Evolutionary conservation across 2,888 invertebrate species (phyloP).

Genomic region (Pogonocherus hispidulus): DNA sequence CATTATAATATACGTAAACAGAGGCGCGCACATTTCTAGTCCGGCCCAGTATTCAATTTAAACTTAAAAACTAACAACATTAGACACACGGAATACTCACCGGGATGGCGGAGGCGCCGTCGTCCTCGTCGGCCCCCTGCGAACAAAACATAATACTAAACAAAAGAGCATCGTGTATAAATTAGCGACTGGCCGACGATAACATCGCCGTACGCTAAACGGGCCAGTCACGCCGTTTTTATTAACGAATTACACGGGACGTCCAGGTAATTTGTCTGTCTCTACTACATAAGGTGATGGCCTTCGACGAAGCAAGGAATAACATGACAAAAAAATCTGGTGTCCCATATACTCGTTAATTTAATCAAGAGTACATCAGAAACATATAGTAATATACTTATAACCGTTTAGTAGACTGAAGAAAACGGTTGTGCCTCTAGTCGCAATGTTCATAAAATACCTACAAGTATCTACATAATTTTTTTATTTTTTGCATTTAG

Average conservation of each 20-base stretch:
- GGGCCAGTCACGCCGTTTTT: constrained; percentile 67
- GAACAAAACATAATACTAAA: constrained; percentile 69
- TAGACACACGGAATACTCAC: constrained; percentile 73
- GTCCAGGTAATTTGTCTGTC: constrained; percentile 65
- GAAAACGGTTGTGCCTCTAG: too few relatives aligned
- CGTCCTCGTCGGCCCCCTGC: constrained; percentile 82
- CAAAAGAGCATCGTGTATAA: constrained; percentile 68
- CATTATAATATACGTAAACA: too few relatives aligned
- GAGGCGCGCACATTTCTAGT: too few relatives aligned
- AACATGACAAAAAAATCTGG: background rate
- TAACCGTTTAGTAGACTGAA: too few relatives aligned
- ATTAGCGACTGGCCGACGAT: constrained; percentile 64
- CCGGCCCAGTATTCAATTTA: constrained; percentile 35
- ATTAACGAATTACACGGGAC: constrained; percentile 65
- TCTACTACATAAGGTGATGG: constrained; percentile 22
- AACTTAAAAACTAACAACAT: constrained; percentile 34
- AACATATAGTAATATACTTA: too few relatives aligned
- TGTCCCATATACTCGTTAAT: background rate
- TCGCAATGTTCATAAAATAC: too few relatives aligned
- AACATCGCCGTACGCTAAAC: constrained; percentile 66
- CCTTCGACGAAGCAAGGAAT: background rate
- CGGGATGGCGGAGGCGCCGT: constrained; percentile 78
- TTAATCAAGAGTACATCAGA: too few relatives aligned
- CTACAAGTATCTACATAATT: too few relatives aligned
- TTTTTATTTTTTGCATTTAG: too few relatives aligned